Conservation (phyloP, 2,888 invertebrate genomes). For the Volucella inanis region DNA sequence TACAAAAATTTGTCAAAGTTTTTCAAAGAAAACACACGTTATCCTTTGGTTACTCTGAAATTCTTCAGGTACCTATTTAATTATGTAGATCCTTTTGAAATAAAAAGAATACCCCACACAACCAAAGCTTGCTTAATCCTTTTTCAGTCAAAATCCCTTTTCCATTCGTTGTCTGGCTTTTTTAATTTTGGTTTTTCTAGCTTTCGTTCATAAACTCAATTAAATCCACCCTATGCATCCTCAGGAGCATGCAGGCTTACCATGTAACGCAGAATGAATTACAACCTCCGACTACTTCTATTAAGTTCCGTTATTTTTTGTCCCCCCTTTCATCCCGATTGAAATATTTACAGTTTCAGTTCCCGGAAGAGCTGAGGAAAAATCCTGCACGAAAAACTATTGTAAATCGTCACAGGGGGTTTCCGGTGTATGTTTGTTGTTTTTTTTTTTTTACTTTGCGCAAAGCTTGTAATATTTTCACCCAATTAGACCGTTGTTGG, state of each 20-base stretch:
- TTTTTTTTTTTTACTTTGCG: not conserved
- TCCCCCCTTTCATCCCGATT: slow-evolving; percentile 18
- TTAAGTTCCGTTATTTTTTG: not conserved
- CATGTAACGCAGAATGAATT: slow-evolving; percentile 23
- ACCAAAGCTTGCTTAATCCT: not conserved
- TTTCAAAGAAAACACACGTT: no score
- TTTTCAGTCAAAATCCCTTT: slow-evolving; percentile 1
- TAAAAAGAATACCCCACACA: no score
- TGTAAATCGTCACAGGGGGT: slow-evolving; percentile 1
- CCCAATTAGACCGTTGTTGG: no score
- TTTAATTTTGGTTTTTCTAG: not conserved
- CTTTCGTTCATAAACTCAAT: slow-evolving; percentile 43
- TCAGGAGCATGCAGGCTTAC: slow-evolving; percentile 23
- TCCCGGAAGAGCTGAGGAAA: slow-evolving; percentile 12
- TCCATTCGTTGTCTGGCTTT: not conserved
- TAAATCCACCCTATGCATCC: slow-evolving; percentile 18
- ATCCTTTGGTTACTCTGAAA: no score
- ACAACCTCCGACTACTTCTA: slow-evolving; percentile 7
- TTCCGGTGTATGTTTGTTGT: not conserved
- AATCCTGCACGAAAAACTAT: slow-evolving; percentile 12
- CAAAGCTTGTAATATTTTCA: no score
- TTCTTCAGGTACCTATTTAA: no score
- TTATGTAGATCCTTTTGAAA: no score
- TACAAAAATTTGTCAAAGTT: no score
- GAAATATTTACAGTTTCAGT: slow-evolving; percentile 36